These are phyloP conservation scores for Metellina segmentata DNA, from an alignment of 2,888 invertebrate species.

Conservation along the genomic window DNA sequence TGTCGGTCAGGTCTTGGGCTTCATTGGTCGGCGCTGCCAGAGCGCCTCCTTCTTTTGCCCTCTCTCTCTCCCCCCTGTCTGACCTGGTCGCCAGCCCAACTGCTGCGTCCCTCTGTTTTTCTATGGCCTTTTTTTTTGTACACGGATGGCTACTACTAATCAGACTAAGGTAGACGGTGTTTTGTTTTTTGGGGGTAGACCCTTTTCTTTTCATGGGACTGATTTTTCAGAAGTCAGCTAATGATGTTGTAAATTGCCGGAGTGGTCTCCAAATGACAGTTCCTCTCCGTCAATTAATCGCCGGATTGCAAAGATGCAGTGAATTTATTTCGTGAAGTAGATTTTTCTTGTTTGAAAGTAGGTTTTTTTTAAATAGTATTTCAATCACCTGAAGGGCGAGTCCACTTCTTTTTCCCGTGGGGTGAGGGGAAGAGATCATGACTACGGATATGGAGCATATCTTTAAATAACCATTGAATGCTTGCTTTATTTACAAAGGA, in stretches of 20 bases:
- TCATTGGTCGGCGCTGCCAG: constrained; percentile 58
- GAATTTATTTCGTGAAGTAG: background rate
- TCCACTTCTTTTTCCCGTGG: too few species aligned
- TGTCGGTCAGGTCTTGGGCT: constrained; percentile 67
- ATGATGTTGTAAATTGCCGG: background rate
- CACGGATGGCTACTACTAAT: background rate
- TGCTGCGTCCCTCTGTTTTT: background rate
- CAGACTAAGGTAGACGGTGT: background rate
- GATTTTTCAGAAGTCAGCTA: background rate
- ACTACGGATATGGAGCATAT: too few species aligned
- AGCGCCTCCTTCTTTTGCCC: constrained; percentile 58
- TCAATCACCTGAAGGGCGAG: too few species aligned
- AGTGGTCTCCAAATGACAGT: background rate
- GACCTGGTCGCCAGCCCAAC: constrained; percentile 8
- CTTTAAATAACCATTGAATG: too few species aligned
- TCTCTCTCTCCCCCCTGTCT: background rate
- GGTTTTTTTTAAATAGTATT: too few species aligned
- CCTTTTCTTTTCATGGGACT: background rate
- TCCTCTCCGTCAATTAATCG: background rate
- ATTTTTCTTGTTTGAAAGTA: too few species aligned
- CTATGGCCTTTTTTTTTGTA: background rate
- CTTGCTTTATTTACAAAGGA: too few species aligned
- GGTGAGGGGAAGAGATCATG: too few species aligned
- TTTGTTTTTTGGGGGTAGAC: background rate
- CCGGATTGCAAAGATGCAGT: background rate